Conservation (phyloP, 2,888 invertebrate species). For the Rhamnusium bicolor region DNA sequence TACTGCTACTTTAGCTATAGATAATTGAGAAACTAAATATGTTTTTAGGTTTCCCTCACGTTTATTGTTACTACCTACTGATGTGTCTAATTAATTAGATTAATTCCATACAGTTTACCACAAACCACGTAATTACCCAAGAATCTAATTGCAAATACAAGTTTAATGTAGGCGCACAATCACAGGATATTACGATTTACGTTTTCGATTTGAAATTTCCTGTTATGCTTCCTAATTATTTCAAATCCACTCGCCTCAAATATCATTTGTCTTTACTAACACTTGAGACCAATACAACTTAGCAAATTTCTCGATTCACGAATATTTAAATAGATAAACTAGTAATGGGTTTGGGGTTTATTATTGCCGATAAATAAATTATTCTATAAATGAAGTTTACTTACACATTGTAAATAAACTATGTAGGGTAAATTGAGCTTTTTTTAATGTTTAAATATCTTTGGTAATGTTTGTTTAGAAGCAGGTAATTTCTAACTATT, state of each 20-base stretch:
- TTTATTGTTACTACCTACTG: background rate
- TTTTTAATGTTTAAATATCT: too few relatives aligned
- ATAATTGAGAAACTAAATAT: background rate
- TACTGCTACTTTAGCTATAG: background rate
- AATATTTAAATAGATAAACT: background rate
- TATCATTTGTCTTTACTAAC: background rate
- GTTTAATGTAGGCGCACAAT: background rate
- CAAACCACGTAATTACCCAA: background rate
- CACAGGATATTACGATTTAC: constrained; percentile 2
- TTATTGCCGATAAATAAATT: too few relatives aligned
- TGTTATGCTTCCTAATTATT: background rate
- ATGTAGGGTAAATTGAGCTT: too few relatives aligned
- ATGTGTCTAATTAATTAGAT: background rate
- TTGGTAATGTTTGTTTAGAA: too few relatives aligned
- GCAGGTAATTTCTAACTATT: too few relatives aligned
- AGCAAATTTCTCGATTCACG: background rate
- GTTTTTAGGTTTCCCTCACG: background rate
- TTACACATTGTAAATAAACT: too few relatives aligned
- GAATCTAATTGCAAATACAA: background rate
- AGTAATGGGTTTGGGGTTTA: too few relatives aligned
- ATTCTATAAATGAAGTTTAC: too few relatives aligned
- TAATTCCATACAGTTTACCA: background rate
- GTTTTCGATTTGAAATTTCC: background rate
- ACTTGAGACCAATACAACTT: background rate
- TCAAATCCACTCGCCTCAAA: background rate